Evolutionary conservation across 2,888 invertebrate species (phyloP).

Genomic region (Calameuta pallipes): DNA sequence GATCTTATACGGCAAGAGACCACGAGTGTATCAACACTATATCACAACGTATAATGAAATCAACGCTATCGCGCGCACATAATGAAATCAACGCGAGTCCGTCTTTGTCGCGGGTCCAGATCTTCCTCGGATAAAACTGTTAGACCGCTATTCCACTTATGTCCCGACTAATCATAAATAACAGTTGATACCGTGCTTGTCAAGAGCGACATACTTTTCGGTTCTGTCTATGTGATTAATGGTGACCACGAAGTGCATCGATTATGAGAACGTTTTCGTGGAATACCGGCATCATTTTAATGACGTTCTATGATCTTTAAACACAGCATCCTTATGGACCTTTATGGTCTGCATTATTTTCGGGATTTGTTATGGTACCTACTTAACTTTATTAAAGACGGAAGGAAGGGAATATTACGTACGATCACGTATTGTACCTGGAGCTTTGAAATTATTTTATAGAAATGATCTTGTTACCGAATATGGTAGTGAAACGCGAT

Average conservation of each 20-base stretch:
- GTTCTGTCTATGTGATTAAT: neutral
- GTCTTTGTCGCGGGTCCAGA: neutral
- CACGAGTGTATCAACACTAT: neutral
- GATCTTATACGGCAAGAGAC: neutral
- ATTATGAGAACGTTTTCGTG: neutral
- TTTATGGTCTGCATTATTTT: neutral
- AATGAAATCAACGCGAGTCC: constrained; percentile 6
- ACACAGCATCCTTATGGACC: neutral
- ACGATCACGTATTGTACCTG: neutral
- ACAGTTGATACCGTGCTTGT: neutral
- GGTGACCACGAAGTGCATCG: neutral
- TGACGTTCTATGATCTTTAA: neutral
- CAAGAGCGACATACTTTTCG: neutral
- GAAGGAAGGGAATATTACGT: neutral
- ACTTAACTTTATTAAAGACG: neutral
- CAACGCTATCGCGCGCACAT: constrained; percentile 7
- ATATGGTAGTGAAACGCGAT: constrained; percentile 1
- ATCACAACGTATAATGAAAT: constrained; percentile 3
- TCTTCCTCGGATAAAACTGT: neutral
- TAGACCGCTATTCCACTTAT: neutral
- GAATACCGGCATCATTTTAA: neutral
- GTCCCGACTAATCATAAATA: neutral
- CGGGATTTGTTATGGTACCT: neutral
- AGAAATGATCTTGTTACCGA: neutral
- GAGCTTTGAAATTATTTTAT: neutral